These are phyloP conservation scores for Coryphaenoides rupestris DNA, from an alignment of 2,113 vertebrate genomes.

Conservation along the genomic window DNA sequence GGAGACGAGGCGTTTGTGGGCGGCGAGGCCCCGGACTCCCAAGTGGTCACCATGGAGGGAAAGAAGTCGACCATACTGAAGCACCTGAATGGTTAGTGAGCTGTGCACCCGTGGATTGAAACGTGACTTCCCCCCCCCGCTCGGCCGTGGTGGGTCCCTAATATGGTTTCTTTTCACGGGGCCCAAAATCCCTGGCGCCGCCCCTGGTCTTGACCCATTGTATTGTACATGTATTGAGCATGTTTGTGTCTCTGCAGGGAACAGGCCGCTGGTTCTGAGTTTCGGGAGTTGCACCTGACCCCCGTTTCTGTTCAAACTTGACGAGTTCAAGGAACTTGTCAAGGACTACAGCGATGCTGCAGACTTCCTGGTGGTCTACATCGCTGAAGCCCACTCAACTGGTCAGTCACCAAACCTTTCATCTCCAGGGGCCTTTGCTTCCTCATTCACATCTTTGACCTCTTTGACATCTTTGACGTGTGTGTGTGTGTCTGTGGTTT, in stretches of 20 bases:
- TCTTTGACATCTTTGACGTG: too few relatives aligned
- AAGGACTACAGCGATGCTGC: slow-evolving; percentile 80
- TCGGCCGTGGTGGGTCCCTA: too few relatives aligned
- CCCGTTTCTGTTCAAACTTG: slow-evolving; percentile 87
- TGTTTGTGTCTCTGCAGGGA: slow-evolving; percentile 58
- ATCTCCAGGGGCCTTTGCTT: too few relatives aligned
- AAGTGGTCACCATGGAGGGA: slow-evolving; percentile 65
- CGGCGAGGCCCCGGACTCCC: slow-evolving; percentile 75
- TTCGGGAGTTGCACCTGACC: slow-evolving; percentile 97
- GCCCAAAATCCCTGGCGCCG: too few relatives aligned
- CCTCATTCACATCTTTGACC: too few relatives aligned
- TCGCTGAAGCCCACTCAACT: slow-evolving; percentile 87
- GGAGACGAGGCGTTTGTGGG: slow-evolving; percentile 77
- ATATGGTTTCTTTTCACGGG: too few relatives aligned
- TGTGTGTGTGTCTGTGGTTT: background rate
- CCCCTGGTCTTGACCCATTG: background rate
- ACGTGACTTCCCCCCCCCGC: too few relatives aligned
- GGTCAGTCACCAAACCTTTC: too few relatives aligned
- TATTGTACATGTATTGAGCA: background rate
- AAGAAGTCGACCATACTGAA: slow-evolving; percentile 62
- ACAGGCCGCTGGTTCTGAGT: slow-evolving; percentile 83
- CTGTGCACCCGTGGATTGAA: background rate
- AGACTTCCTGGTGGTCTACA: slow-evolving; percentile 89
- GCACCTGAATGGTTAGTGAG: slow-evolving; percentile 75
- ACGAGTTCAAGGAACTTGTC: slow-evolving; percentile 86